A percentile compares a stretch with the other conserved stretches of the same genome.
Conservation (phyloP, 2,888 invertebrate species). For the Fragum whitleyi region DNA sequence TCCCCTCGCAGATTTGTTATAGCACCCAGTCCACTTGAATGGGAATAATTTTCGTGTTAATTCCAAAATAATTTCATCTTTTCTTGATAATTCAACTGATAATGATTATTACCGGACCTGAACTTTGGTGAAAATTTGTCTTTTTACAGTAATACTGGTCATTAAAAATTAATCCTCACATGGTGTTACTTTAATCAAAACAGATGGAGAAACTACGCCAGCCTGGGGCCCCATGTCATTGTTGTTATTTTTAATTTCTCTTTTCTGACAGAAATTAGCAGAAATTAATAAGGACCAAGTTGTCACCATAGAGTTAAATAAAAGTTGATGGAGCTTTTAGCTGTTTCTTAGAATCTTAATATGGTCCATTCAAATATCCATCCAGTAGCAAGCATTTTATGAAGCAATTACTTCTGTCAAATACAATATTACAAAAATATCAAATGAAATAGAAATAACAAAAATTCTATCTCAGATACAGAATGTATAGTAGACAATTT, state of each 20-base stretch:
- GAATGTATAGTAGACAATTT: no score
- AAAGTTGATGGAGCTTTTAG: constrained; percentile 19
- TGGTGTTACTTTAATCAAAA: constrained; percentile 54
- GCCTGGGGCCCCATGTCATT: constrained; percentile 31
- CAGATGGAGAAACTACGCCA: constrained; percentile 20
- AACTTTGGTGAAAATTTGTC: constrained; percentile 37
- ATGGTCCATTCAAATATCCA: no score
- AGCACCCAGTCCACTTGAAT: constrained; percentile 3
- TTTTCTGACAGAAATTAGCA: constrained; percentile 45
- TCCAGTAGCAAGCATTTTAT: no score
- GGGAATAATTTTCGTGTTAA: constrained; percentile 41
- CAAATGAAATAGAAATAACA: no score
- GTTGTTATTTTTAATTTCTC: constrained; percentile 50
- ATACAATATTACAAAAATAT: no score
- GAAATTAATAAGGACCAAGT: constrained; percentile 52
- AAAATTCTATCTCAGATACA: no score
- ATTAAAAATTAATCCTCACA: constrained; percentile 60
- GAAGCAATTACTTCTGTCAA: no score
- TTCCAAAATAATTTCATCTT: constrained; percentile 54
- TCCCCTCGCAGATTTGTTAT: constrained; percentile 19
- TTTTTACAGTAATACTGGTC: constrained; percentile 42
- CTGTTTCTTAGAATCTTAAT: no score
- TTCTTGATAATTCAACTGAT: constrained; percentile 36
- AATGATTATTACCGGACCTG: constrained; percentile 48
- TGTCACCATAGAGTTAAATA: constrained; percentile 14